Evolutionary conservation across 2,888 invertebrate species (phyloP), one percentile per base, ranked within the genome.

Genomic region (Cryptophagus acutangulus): DNA sequence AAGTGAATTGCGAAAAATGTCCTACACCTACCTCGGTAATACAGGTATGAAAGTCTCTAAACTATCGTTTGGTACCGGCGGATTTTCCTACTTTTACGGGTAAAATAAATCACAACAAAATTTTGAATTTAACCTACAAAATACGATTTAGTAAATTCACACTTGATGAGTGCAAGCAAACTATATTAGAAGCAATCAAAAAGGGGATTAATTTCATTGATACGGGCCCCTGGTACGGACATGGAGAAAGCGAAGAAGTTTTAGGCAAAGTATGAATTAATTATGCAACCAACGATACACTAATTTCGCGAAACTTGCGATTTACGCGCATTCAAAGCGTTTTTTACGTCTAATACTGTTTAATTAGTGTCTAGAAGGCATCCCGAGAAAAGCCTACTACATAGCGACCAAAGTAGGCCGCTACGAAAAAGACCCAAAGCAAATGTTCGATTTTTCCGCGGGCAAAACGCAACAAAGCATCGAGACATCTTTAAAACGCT

Each of bases 391-490:
- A 43, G 77, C 88, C 0, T 96, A 84, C 67, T 92, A 87, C 62
- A 76, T 96, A 33, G 90, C 83, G n/a, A 93, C 93, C 17, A 96
- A 96, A 76, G 85, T 89, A 3, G 90, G 90, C 3, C 79, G 94
- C 16, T 95, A 94, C 62, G 83, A 84, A 43, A 69, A 72, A 36
- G 75, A 81, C 39, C 75, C 75, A 1, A 74, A 76, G 16, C 72
- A 77, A 34, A 88, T 89, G 85, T 94, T 95, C 63, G 88, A 96
- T 66, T 95, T 92, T 67, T 79, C 87, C 0, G 71, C 76, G 0
- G 80, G 85, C 55, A 84, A 82, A 65, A 86, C 88, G 0, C 73
- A 79, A 2, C 72, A 78, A 40, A 87, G 86, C 55, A 76, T 96
- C 6, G 80, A 88, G 38, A 76, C 75, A 37, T 92, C 91, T 47